Evolutionary conservation across 2,113 vertebrate species (phyloP).

Genomic region (Myrmecobius fasciatus): DNA sequence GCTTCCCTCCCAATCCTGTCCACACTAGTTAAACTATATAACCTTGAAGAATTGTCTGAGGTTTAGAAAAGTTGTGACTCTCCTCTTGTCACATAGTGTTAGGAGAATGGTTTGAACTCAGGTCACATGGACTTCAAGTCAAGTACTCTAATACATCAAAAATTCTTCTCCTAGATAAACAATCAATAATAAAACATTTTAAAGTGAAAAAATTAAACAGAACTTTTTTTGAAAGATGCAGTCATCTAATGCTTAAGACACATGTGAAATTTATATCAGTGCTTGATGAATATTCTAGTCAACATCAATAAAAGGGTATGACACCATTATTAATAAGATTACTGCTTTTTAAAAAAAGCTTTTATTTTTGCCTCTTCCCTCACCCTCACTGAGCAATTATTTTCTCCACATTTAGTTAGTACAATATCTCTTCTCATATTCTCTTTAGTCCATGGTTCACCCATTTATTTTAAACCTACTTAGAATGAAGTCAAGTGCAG

Average conservation of each 20-base stretch:
- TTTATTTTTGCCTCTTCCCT: not conserved
- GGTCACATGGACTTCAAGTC: not conserved
- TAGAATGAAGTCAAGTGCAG: not conserved
- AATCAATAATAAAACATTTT: not conserved
- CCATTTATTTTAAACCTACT: not conserved
- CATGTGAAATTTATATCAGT: not conserved
- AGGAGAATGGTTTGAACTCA: not conserved
- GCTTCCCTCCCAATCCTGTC: too few species aligned
- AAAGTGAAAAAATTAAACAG: not conserved
- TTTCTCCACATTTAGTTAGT: conserved; percentile 13
- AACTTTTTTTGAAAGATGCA: not conserved
- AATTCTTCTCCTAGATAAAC: not conserved
- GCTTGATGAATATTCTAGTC: not conserved
- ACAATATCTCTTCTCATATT: not conserved
- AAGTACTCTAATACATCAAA: not conserved
- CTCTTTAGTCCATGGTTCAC: not conserved
- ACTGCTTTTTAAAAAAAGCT: not conserved
- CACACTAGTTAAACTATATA: not conserved
- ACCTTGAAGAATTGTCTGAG: not conserved
- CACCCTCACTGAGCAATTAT: conserved; percentile 4
- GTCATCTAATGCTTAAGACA: not conserved
- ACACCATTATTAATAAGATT: not conserved
- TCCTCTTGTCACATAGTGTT: not conserved
- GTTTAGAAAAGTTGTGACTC: not conserved
- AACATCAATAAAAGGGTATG: not conserved